A percentile compares a stretch with the other conserved stretches of the same genome.
Evolutionary conservation across 2,113 vertebrate species (phyloP).

Genomic region (Anseranas semipalmata): DNA sequence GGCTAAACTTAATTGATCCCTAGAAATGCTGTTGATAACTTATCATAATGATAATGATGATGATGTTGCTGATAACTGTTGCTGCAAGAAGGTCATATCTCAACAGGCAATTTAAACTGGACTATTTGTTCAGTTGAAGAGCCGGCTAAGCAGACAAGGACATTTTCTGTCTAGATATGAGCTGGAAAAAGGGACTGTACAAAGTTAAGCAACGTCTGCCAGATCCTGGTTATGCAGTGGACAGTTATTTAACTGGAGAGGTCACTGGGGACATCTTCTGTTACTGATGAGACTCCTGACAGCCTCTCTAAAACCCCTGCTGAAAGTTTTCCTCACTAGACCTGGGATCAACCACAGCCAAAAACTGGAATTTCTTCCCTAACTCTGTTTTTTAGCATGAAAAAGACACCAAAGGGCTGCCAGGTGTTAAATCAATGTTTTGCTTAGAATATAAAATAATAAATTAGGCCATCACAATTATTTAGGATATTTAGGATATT

Average conservation of each 20-base stretch:
- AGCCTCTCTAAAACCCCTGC: neutral
- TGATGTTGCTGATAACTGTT: neutral
- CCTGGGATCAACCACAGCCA: neutral
- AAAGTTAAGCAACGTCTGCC: neutral
- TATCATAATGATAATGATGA: neutral
- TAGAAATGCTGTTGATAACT: neutral
- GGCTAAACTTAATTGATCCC: slow-evolving; percentile 17
- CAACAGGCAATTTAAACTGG: neutral
- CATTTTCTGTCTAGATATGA: neutral
- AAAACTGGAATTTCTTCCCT: neutral
- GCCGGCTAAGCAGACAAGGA: neutral
- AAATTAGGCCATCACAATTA: neutral
- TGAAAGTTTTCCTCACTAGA: neutral
- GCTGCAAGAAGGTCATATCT: neutral
- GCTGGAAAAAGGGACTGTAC: neutral
- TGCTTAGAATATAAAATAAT: neutral
- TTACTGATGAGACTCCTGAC: neutral
- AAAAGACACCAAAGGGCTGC: neutral
- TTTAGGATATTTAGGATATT: neutral
- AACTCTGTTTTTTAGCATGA: neutral
- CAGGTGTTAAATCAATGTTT: neutral
- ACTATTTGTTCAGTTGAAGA: neutral
- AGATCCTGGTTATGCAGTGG: neutral
- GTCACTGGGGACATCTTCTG: neutral
- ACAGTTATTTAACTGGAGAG: neutral